Evolutionary conservation across 2,888 invertebrate genomes (phyloP).

Genomic region (Tuta absoluta): DNA sequence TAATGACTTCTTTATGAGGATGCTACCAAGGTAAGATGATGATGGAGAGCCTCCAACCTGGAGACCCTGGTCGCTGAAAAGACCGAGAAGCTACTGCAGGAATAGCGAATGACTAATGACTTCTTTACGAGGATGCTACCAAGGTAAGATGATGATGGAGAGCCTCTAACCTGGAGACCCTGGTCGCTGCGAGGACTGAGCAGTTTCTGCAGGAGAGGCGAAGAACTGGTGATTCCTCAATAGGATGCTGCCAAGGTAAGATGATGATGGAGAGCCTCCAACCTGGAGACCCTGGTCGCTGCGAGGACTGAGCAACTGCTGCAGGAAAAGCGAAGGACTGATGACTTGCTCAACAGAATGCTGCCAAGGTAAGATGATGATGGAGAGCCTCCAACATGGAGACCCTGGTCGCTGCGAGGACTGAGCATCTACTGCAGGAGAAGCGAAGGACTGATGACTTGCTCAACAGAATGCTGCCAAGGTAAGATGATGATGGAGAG

Average conservation of each 20-base stretch:
- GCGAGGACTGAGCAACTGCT: conserved; percentile 90
- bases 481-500: background rate
- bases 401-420: no score
- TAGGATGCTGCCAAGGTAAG: no score
- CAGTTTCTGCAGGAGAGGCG: no score
- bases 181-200: no score
- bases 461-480: background rate
- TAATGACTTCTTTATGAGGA: background rate
- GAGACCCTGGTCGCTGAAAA: no score
- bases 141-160: conserved; percentile 2
- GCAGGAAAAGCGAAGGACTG: conserved; percentile 92
- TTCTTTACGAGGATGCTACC: background rate
- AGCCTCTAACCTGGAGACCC: no score
- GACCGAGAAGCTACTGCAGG: no score
- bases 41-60: no score
- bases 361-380: conserved; percentile 85
- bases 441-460: no score
- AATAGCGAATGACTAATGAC: no score
- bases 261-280: conserved; percentile 93
- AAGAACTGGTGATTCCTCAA: no score
- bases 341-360: conserved; percentile 91
- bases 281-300: conserved; percentile 90
- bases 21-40: background rate
- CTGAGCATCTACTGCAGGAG: background rate
- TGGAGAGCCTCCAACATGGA: no score